Conservation (phyloP, 2,113 vertebrate species). For the Holacanthus passer region DNA sequence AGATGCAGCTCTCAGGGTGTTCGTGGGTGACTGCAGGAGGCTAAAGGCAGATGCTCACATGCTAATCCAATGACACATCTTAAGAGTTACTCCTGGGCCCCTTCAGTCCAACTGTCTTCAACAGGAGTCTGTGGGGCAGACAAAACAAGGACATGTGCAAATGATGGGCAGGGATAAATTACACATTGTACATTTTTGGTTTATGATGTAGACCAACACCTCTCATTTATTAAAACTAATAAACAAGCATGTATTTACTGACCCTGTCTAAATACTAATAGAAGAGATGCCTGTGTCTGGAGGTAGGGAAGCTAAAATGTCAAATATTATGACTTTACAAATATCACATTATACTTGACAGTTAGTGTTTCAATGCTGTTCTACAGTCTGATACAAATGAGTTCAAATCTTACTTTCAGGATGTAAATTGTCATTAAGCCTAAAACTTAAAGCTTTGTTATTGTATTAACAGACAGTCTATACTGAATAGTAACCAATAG, state of each 20-base stretch:
- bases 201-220: neutral
- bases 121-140: neutral
- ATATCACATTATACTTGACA: neutral
- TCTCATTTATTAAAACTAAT: neutral
- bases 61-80: slow-evolving; percentile 94
- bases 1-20: slow-evolving; percentile 72
- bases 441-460: neutral
- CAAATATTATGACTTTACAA: neutral
- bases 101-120: slow-evolving; percentile 53
- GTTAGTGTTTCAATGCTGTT: neutral
- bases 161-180: slow-evolving; percentile 13
- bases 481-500: neutral
- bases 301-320: neutral
- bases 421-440: neutral
- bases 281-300: neutral
- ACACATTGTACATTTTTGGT: too few relatives aligned
- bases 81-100: slow-evolving; percentile 72
- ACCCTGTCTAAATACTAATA: neutral
- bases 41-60: slow-evolving; percentile 85
- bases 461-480: neutral
- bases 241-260: neutral
- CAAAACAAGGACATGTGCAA: slow-evolving; percentile 1
- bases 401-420: neutral
- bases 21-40: slow-evolving; percentile 64
- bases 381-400: neutral